Conservation (phyloP, 2,888 invertebrate genomes). For the Drosophila histrio region DNA sequence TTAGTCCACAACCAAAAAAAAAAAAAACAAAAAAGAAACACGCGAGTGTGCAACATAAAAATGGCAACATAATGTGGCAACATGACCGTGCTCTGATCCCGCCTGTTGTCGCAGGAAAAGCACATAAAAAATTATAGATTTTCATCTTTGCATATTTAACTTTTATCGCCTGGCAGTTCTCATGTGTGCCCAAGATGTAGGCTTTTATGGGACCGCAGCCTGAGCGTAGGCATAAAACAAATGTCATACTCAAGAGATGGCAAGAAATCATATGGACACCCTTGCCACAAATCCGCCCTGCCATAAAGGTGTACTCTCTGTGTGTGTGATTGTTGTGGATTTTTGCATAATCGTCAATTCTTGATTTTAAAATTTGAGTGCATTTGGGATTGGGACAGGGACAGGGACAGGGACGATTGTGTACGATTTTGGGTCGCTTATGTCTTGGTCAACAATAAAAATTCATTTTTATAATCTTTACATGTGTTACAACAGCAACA, state of each 20-base stretch:
- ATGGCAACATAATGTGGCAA: slow-evolving; percentile 70
- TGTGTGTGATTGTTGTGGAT: slow-evolving; percentile 47
- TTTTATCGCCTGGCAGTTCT: slow-evolving; percentile 69
- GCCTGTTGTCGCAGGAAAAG: slow-evolving; percentile 54
- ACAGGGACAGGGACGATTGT: neutral
- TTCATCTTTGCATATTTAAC: slow-evolving; percentile 79
- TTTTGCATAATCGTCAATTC: slow-evolving; percentile 79
- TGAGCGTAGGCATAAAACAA: slow-evolving; percentile 72
- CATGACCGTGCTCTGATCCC: slow-evolving; percentile 17
- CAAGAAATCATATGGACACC: slow-evolving; percentile 45
- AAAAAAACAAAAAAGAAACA: slow-evolving; percentile 2
- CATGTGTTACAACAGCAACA: slow-evolving; percentile 65
- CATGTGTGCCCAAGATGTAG: slow-evolving; percentile 59
- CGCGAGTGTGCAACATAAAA: slow-evolving; percentile 63
- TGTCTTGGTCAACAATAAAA: slow-evolving; percentile 72
- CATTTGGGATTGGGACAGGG: slow-evolving; percentile 19
- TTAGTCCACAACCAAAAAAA: slow-evolving; percentile 48
- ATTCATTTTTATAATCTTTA: slow-evolving; percentile 75
- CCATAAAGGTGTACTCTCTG: slow-evolving; percentile 69
- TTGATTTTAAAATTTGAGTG: slow-evolving; percentile 71
- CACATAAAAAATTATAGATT: slow-evolving; percentile 79
- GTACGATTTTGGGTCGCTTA: slow-evolving; percentile 1
- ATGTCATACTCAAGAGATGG: slow-evolving; percentile 73
- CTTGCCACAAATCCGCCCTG: slow-evolving; percentile 25
- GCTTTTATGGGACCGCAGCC: slow-evolving; percentile 68